phyloP scores from a whole-genome alignment of 2,113 vertebrate genomes.

The Catharus fuscescens region DNA sequence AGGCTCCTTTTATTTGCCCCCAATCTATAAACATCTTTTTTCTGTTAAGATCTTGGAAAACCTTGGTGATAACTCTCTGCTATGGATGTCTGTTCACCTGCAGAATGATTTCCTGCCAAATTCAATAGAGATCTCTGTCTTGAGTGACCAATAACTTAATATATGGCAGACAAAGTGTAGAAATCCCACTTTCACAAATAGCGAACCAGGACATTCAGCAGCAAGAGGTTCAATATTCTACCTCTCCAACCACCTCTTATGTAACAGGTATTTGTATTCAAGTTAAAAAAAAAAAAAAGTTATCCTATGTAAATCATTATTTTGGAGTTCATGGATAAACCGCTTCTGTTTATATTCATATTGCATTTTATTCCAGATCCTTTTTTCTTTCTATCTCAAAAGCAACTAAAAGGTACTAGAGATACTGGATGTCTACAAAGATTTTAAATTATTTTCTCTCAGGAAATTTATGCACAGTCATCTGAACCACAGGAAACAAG shows the following conservation, averaged over 20 bases:
- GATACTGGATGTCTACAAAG: neutral
- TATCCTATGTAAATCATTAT: neutral
- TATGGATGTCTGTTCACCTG: neutral
- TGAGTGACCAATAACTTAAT: neutral
- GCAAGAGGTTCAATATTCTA: neutral
- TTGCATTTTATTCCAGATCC: neutral
- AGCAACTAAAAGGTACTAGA: neutral
- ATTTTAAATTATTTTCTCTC: neutral
- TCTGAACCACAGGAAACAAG: neutral
- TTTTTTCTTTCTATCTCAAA: neutral
- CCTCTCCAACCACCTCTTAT: neutral
- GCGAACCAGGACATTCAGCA: neutral
- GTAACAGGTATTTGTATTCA: neutral
- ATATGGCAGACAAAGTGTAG: neutral
- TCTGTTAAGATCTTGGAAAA: neutral
- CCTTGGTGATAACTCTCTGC: neutral
- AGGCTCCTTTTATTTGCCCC: neutral
- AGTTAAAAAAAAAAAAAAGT: neutral
- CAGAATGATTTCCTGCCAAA: neutral
- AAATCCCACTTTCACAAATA: neutral
- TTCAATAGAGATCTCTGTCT: neutral
- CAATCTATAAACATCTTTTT: neutral
- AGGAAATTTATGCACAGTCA: neutral
- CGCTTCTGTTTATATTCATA: neutral
- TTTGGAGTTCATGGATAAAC: neutral